Evolutionary conservation across 2,797 vertebrate genomes (phyloP), one percentile per base, ranked within the genome.

Genomic region (Chelon labrosus): DNA sequence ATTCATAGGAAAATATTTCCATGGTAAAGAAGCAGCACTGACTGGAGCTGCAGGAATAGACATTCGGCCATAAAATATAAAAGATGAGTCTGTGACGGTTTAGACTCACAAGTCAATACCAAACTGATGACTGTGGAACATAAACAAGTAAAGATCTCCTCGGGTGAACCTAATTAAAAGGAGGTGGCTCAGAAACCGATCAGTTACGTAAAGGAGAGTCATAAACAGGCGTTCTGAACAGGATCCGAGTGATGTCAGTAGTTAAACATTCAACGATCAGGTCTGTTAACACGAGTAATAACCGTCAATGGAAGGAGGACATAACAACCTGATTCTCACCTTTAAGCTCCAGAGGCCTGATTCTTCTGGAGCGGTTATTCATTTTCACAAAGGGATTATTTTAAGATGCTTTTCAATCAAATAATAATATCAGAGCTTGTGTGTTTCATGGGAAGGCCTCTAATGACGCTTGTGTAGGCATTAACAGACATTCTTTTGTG

Each of bases 351-450:
- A 0, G 0, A 47, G 37, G 60, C 58, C 51, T 46, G 55, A 52
- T 55, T 69, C 65, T 51, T 80, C 47, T 80, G 9, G 12, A 62
- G 66, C 55, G 11, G 16, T 63, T 60, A 73, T 71, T 79, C 67
- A 65, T 57, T 58, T 68, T 49, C 65, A 80, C 65, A 78, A 79
- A 57, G 63, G 70, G 37, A n/a, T 64, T 55, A 73, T 77, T 81
- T 71, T 50, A 3, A 64, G 53, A 53, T 39, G 12, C 25, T 63
- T 75, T 75, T 78, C 20, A 76, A 73, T 79, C 27, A 73, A 65
- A 31, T 19, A 17, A 49, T 25, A 14, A 31, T 67, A 41, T 58
- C 14, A 47, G 7, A 76, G 38, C 51, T 22, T 7, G 14, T 54
- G 22, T 25, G 62, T 65, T 52, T 63, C 54, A 41, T n/a, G 44